Evolutionary conservation across 2,888 invertebrate species (phyloP), one percentile per base, ranked within the genome.

Genomic region (Dicycla oo): DNA sequence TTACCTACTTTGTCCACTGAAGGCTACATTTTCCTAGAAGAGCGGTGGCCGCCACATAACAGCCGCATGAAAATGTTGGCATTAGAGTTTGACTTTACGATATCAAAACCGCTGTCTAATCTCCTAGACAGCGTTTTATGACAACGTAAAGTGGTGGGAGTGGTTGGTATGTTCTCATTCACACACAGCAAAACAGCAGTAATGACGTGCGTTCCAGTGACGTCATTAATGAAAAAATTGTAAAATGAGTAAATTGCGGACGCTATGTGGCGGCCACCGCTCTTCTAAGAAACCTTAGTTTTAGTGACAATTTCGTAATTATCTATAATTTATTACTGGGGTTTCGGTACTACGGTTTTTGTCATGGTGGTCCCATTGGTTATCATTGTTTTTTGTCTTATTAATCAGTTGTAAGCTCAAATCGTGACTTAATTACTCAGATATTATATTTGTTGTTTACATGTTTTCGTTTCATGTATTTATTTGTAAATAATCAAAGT

Each of bases 401-500:
- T 5, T 40, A 53, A 51, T 69, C 38, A 61, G 8, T 75, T 26
- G 43, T 51, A 30, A 57, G 43, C 13, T 1, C 38, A 62, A 61
- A 56, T 65, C 23, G 13, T 5, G 7, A 51, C 45, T 30, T 34
- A 64, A 73, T 49, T 49, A 38, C 20, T 40, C 4, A 3, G 45
- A 30, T 26, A 1, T 51, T 47, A 30, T 40, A 34, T 10, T 13
- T 45, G 10, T 15, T 61, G 8, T 62, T 30, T 54, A 15, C 10
- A n/a, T 61, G 40, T 49, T 62, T 75, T 63, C 61, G 23, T 61
- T 38, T 45, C 11, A 18, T 38, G 3, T 53, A 56, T 78, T 60
- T 70, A 61, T 63, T 79, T 54, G 74, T 80, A 60, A 73, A 73
- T 78, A 72, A 63, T 57, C n/a, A 45, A 15, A 40, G 10, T 30